Conservation (phyloP, 2,888 invertebrate species). For the Netelia melanura region DNA sequence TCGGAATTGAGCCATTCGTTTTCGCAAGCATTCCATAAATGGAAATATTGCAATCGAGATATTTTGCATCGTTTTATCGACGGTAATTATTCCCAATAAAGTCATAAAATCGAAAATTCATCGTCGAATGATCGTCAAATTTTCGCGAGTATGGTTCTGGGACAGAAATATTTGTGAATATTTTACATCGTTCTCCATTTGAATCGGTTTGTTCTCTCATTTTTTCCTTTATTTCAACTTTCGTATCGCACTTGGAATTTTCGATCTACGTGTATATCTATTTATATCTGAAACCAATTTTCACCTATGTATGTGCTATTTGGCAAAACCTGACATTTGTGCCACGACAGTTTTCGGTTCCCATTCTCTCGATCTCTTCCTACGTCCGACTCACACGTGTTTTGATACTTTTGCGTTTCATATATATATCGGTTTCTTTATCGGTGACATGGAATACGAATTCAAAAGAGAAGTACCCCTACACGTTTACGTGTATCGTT, state of each 20-base stretch:
- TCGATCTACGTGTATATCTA: not conserved
- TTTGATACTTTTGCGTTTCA: slow-evolving; percentile 5
- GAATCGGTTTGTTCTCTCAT: not conserved
- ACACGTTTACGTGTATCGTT: slow-evolving; percentile 13
- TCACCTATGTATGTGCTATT: not conserved
- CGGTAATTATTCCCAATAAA: too few species aligned
- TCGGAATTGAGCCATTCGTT: not conserved
- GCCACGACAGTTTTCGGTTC: slow-evolving; percentile 31
- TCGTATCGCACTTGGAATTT: not conserved
- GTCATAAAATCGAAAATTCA: not conserved
- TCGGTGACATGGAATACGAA: slow-evolving; percentile 35
- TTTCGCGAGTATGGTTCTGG: not conserved
- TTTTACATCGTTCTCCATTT: not conserved
- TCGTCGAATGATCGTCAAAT: not conserved
- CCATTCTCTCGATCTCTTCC: slow-evolving; percentile 24
- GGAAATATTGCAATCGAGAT: too few species aligned
- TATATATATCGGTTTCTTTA: not conserved
- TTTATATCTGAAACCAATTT: not conserved
- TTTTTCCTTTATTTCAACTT: not conserved
- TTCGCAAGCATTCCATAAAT: not conserved
- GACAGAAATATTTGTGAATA: too few species aligned
- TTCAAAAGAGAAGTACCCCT: slow-evolving; percentile 41
- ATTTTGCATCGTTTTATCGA: too few species aligned
- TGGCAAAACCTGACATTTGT: slow-evolving; percentile 18
- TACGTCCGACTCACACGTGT: slow-evolving; percentile 19